Base-by-base conservation (phyloP, 2,113 vertebrate genomes). In the Ctenomys sociabilis region DNA sequence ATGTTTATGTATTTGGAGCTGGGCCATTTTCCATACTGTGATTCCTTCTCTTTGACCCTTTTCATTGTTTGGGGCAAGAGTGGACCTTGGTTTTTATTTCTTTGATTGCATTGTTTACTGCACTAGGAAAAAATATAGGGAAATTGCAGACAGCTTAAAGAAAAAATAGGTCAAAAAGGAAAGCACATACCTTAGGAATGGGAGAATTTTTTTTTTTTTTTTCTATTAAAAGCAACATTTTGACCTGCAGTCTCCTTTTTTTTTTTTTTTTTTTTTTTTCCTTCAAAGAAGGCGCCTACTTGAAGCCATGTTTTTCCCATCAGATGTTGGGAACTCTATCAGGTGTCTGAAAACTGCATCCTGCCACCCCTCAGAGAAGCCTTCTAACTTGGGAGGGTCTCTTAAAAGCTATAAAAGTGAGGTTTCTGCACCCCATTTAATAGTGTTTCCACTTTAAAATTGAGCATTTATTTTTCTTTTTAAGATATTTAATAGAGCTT, bases 211-310 rank as follows among this genome's bases (percentile, higher is more conserved):
- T 95, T 88, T 93, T 43, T 88, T 93, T 95, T 95, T 88, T 93
- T 86, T 88, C 92, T 95, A 97, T 97, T 97, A 98, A 97, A 98
- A 93, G 40, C 57, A 93, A 96, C 96, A 96, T 35, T 96, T 97
- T 92, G 81, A 93, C 86, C 87, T 96, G 66, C 97, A 89, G 84
- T 97, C 96, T 95, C 61, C 26, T 92, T 72, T 57, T 90, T 91
- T 94, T 68, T 73, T 59, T 17, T n/a, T n/a, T 35, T 68, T 32
- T 30, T 19, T 22, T 61, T 61, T 61, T 61, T 80, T 61, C 84
- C 64, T 81, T 63, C 37, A 12, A 92, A 93, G 86, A 96, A 73
- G 83, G 54, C 54, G 5, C 54, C 85, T 77, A 78, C 70, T 24
- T 90, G 68, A 96, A 96, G 95, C 89, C 32, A 63, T 94, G 68